Evolutionary conservation across 2,888 invertebrate genomes (phyloP).

Genomic region (Spisula solida): DNA sequence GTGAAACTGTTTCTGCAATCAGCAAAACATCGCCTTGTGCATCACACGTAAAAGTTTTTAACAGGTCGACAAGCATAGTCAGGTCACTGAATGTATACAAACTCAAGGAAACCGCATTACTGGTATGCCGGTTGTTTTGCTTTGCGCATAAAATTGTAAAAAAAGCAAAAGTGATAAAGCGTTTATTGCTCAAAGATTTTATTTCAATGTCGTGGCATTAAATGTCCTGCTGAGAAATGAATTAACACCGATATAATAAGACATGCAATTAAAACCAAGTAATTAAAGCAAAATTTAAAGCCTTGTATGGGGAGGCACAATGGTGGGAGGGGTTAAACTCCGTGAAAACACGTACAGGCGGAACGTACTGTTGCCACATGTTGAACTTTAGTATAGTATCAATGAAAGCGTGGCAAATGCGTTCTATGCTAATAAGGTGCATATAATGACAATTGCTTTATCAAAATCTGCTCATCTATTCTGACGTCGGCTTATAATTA

Average conservation of each 20-base stretch:
- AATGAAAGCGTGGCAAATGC: not conserved
- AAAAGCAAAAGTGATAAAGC: no score
- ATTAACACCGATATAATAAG: not conserved
- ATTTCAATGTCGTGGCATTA: not conserved
- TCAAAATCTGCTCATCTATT: not conserved
- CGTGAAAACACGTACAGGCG: not conserved
- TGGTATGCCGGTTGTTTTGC: no score
- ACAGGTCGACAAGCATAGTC: no score
- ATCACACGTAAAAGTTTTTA: not conserved
- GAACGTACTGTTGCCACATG: not conserved
- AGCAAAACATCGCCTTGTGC: not conserved
- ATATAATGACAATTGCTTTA: not conserved
- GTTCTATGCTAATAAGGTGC: not conserved
- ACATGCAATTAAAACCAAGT: slow-evolving; percentile 3
- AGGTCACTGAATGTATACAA: no score
- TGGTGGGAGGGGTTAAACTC: not conserved
- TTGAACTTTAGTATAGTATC: not conserved
- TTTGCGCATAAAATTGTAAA: no score
- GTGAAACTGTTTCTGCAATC: not conserved
- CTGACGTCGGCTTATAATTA: no score
- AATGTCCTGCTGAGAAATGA: slow-evolving; percentile 14
- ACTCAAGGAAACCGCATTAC: no score
- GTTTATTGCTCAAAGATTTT: not conserved
- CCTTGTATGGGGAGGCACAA: not conserved
- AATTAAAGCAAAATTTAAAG: not conserved